These are phyloP conservation scores for Pachyramphus minor DNA, from an alignment of 2,113 vertebrate species.

Conservation along the genomic window DNA sequence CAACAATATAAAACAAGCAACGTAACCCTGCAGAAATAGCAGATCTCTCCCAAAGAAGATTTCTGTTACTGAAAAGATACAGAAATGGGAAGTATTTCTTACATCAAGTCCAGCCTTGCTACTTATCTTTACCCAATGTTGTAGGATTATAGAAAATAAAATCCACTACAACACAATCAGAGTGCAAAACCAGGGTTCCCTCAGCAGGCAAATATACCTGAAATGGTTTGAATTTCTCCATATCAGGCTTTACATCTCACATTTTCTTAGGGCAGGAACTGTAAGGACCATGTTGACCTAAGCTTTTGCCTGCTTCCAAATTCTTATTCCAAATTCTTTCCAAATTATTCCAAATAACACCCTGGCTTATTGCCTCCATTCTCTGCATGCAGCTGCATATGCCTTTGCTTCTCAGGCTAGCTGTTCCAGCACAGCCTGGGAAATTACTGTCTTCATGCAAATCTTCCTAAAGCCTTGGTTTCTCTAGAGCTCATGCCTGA, in stretches of 20 bases:
- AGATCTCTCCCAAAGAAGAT: background rate
- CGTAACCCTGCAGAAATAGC: background rate
- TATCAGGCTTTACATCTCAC: rapidly evolving
- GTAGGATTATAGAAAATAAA: background rate
- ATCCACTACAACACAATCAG: background rate
- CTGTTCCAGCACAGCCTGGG: background rate
- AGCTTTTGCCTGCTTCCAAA: background rate
- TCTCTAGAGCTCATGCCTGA: background rate
- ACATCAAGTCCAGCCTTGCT: background rate
- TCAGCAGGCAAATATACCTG: background rate
- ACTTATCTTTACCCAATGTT: background rate
- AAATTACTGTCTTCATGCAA: background rate
- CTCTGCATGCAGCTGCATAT: background rate
- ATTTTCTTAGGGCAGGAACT: background rate
- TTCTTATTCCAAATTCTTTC: no score
- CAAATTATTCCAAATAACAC: no score
- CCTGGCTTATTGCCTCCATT: rapidly evolving
- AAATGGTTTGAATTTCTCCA: background rate
- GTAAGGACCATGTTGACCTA: background rate
- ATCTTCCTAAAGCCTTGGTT: background rate
- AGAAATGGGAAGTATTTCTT: background rate
- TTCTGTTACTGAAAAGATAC: background rate
- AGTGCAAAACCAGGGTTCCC: background rate
- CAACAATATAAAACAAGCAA: background rate
- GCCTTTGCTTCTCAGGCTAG: background rate